These are phyloP conservation scores for Hirtodrosophila histrioides DNA, from an alignment of 2,888 invertebrate species.

Conservation along the genomic window DNA sequence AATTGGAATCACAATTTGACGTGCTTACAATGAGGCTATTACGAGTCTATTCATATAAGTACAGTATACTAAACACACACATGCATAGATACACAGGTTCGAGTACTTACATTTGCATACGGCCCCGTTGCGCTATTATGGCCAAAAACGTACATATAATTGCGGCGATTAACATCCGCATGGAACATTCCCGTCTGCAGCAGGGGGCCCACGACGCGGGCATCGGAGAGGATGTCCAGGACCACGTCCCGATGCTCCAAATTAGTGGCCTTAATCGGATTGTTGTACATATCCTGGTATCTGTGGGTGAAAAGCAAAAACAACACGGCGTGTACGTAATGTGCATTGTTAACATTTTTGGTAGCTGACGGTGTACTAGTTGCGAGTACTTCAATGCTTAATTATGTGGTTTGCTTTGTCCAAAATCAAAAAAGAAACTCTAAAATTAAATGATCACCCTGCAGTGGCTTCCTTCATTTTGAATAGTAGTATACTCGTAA, in stretches of 20 bases:
- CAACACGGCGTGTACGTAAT: constrained; percentile 55
- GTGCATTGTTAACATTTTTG: constrained; percentile 37
- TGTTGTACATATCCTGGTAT: constrained; percentile 86
- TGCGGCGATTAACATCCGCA: constrained; percentile 89
- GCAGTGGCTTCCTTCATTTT: no score
- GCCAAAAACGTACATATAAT: constrained; percentile 94
- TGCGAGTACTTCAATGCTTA: constrained; percentile 35
- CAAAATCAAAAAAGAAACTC: no score
- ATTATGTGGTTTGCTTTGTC: constrained; percentile 46
- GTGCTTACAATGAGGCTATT: constrained; percentile 27
- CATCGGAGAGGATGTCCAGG: constrained; percentile 95
- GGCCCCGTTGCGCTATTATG: constrained; percentile 93
- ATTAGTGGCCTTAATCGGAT: constrained; percentile 85
- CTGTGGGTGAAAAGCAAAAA: constrained; percentile 77
- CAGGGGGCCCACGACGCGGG: constrained; percentile 92
- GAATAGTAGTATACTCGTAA: no score
- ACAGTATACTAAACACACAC: neutral
- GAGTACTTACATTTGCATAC: constrained; percentile 89
- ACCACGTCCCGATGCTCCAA: constrained; percentile 90
- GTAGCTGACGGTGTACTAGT: constrained; percentile 22
- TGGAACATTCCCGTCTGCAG: constrained; percentile 91
- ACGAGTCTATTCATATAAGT: constrained; percentile 6
- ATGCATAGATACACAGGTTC: constrained; percentile 7
- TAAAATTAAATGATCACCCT: no score
- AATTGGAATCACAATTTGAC: constrained; percentile 52